A percentile compares a stretch with the other conserved stretches of the same genome.
Evolutionary conservation across 2,797 vertebrate genomes (phyloP).

Genomic region (Simalia tracyae): DNA sequence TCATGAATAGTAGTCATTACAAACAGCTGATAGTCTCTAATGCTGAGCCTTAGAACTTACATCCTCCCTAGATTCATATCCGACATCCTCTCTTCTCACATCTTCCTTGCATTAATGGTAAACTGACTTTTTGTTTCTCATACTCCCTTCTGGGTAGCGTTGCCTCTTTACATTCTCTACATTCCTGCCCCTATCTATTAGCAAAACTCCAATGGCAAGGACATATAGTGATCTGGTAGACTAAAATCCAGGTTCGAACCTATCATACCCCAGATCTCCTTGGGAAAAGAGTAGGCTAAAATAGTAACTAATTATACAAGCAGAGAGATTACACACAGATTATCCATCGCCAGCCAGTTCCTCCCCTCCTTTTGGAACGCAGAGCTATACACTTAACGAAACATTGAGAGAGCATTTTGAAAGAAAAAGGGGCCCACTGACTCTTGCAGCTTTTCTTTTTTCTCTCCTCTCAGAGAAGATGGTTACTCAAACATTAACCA

Average conservation of each 20-base stretch:
- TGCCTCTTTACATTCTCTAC: not conserved
- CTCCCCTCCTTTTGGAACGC: too few species aligned
- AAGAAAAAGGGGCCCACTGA: not conserved
- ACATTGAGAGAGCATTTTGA: not conserved
- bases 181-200: not conserved
- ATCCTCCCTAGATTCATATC: not conserved
- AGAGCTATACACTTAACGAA: not conserved
- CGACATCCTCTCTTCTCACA: not conserved
- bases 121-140: not conserved
- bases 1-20: not conserved
- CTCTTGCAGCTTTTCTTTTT: not conserved
- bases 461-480: not conserved
- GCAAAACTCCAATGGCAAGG: not conserved
- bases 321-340: not conserved
- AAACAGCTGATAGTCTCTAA: not conserved
- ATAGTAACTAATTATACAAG: not conserved
- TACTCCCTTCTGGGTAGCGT: not conserved
- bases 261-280: not conserved
- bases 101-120: not conserved
- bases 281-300: not conserved
- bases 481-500: too few species aligned
- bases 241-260: not conserved
- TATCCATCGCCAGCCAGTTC: not conserved
- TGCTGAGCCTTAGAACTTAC: not conserved
- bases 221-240: not conserved